Evolutionary conservation across 2,888 invertebrate genomes (phyloP).

Genomic region (Gibbula magus): DNA sequence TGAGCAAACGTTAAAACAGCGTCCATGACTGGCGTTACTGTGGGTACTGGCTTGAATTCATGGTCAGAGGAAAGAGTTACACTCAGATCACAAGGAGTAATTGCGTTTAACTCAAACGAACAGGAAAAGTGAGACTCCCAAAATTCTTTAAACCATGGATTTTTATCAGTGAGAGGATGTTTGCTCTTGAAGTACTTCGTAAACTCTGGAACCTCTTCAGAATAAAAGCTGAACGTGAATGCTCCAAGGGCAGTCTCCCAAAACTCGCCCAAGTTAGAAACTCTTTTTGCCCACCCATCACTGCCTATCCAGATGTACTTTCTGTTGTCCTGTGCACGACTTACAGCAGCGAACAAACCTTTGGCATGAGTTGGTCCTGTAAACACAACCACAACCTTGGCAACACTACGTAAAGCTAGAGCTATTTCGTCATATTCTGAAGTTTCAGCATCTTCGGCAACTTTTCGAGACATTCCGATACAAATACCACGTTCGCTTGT

Average conservation of each 20-base stretch:
- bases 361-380: constrained; percentile 51
- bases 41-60: constrained; percentile 5
- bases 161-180: constrained; percentile 39
- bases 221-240: constrained; percentile 46
- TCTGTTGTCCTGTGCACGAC: constrained; percentile 31
- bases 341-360: constrained; percentile 44
- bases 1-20: constrained; percentile 57
- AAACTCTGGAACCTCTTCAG: constrained; percentile 41
- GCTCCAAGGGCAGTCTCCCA: constrained; percentile 52
- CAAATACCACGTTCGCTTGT: constrained; percentile 46
- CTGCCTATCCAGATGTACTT: constrained; percentile 64
- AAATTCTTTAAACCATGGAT: constrained; percentile 64
- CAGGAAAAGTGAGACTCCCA: constrained; percentile 61
- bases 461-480: constrained; percentile 44
- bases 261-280: constrained; percentile 40
- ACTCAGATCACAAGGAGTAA: constrained; percentile 26
- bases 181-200: constrained; percentile 55
- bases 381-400: constrained; percentile 56
- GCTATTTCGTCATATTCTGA: constrained; percentile 34
- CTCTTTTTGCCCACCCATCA: constrained; percentile 53
- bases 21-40: constrained; percentile 50
- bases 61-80: neutral
- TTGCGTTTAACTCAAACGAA: constrained; percentile 37
- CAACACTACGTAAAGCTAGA: constrained; percentile 33
- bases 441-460: neutral